Conservation (phyloP, 2,113 vertebrate species). For the Penelope pileata region DNA sequence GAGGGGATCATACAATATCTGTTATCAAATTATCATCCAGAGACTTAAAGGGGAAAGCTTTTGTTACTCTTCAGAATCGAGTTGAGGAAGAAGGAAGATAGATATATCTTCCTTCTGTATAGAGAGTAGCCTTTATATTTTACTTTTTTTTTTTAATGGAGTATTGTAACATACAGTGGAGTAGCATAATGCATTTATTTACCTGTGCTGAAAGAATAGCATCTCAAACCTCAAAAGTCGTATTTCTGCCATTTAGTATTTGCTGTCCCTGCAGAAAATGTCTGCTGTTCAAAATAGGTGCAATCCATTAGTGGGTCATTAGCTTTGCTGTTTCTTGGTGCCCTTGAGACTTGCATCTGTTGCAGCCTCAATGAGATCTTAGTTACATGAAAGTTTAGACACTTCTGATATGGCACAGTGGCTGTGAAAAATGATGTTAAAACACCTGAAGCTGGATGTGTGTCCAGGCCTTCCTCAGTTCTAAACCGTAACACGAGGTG, state of each 20-base stretch:
- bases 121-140: too few species aligned
- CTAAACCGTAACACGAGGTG: constrained; percentile 25
- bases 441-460: neutral
- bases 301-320: neutral
- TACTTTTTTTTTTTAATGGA: neutral
- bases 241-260: neutral
- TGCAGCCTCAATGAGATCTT: neutral
- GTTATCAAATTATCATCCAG: neutral
- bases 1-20: neutral
- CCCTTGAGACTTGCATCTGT: neutral
- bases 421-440: neutral
- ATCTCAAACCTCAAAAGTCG: neutral
- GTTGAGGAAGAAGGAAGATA: neutral
- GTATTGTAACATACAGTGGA: neutral
- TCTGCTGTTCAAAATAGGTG: neutral
- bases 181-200: neutral
- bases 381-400: neutral
- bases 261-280: neutral
- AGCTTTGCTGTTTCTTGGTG: neutral
- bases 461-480: neutral
- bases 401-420: neutral
- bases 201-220: neutral
- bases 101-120: too few species aligned
- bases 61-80: neutral
- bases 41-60: neutral